Evolutionary conservation across 2,888 invertebrate species (phyloP).

Genomic region (Deroplatys truncata): DNA sequence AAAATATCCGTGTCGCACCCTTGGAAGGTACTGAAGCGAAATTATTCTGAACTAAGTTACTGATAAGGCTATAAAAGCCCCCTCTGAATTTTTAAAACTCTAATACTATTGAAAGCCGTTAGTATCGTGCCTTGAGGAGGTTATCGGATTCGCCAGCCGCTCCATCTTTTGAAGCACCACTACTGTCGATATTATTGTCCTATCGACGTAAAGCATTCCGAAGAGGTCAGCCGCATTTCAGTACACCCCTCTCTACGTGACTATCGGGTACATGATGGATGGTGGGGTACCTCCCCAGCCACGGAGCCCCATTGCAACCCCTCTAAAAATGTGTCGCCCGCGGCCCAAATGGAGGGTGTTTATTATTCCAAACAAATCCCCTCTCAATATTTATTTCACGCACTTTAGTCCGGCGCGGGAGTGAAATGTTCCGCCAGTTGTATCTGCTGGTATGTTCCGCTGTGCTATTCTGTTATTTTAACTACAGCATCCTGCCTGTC

Average conservation of each 20-base stretch:
- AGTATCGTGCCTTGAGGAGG: no score
- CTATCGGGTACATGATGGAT: neutral
- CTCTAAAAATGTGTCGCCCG: neutral
- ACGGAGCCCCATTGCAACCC: neutral
- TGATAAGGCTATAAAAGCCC: no score
- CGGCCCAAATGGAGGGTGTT: neutral
- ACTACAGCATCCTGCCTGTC: neutral
- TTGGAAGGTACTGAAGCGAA: no score
- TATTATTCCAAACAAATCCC: neutral
- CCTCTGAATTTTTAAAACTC: no score
- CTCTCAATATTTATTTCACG: neutral
- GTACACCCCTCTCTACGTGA: neutral
- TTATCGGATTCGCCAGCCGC: neutral
- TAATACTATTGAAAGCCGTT: no score
- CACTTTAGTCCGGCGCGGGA: neutral
- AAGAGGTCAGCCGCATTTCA: neutral
- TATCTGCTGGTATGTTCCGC: neutral
- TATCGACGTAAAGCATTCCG: neutral
- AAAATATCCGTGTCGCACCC: no score
- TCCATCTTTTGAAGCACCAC: neutral
- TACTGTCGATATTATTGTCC: neutral
- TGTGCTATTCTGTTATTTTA: neutral
- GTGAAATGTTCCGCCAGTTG: neutral
- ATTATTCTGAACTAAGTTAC: no score
- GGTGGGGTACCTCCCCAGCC: neutral